Conservation (phyloP, 2,113 vertebrate species). For the Lophius piscatorius region DNA sequence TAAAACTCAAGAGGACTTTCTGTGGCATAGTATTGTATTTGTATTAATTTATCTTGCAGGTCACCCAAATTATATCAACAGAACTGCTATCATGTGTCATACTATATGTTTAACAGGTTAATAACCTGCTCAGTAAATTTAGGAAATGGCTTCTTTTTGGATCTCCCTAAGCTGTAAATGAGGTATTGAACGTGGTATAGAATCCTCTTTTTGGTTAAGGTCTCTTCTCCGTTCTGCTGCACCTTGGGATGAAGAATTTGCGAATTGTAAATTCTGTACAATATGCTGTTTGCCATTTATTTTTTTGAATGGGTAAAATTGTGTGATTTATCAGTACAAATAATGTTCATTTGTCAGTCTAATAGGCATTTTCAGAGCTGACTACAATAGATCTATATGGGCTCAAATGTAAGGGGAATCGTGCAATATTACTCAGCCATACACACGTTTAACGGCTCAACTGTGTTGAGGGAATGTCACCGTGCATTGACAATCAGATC, state of each 20-base stretch:
- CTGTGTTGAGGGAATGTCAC: constrained; percentile 43
- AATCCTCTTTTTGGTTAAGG: constrained; percentile 47
- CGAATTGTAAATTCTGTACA: constrained; percentile 87
- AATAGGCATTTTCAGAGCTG: constrained; percentile 77
- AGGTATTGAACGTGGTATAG: constrained; percentile 70
- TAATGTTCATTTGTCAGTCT: constrained; percentile 78
- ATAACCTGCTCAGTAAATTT: constrained; percentile 55
- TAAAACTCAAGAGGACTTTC: constrained; percentile 61
- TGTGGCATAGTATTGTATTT: constrained; percentile 73
- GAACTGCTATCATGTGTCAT: constrained; percentile 58
- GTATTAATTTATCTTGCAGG: constrained; percentile 54
- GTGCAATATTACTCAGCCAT: constrained; percentile 83
- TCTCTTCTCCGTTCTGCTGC: constrained; percentile 51
- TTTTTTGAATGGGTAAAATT: constrained; percentile 69
- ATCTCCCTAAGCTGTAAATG: constrained; percentile 64
- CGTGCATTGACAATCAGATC: constrained; percentile 84
- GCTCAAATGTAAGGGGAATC: constrained; percentile 79
- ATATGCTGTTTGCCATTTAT: constrained; percentile 82
- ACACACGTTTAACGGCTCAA: constrained; percentile 58
- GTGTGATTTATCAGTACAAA: constrained; percentile 81
- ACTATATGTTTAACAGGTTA: constrained; percentile 61
- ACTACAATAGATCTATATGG: constrained; percentile 85
- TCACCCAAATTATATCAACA: constrained; percentile 60
- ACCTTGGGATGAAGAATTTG: constrained; percentile 44
- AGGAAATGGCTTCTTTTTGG: constrained; percentile 52